Percentiles rank a stretch among this genome's conserved stretches.
These are phyloP conservation scores for Eptatretus burgeri DNA, from an alignment of 2,113 vertebrate genomes.

Conservation along the genomic window DNA sequence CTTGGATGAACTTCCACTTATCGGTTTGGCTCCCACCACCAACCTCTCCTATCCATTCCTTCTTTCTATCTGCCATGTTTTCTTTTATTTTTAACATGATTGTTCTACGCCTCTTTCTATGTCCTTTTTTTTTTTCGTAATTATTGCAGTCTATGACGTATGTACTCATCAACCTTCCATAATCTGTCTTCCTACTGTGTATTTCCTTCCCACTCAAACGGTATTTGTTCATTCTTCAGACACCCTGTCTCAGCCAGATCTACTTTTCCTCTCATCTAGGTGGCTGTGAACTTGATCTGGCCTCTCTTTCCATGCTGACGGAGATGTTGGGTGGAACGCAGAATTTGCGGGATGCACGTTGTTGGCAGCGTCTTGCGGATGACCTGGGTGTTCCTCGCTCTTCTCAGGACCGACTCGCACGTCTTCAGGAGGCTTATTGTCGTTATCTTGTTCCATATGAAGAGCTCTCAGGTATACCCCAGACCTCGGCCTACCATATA, in stretches of 20 bases:
- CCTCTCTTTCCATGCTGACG: conserved; percentile 84
- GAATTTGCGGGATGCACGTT: conserved; percentile 99
- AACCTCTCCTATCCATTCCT: no score
- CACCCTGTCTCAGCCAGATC: no score
- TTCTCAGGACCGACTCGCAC: conserved; percentile 90
- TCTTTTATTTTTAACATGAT: no score
- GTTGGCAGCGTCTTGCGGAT: conserved; percentile 93
- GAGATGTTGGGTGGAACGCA: conserved; percentile 99
- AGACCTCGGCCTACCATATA: no score
- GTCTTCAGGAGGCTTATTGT: conserved; percentile 93
- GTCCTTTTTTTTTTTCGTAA: no score
- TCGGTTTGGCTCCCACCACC: conserved; percentile 30
- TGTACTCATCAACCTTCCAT: no score
- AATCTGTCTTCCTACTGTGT: no score
- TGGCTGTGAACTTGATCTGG: conserved; percentile 92
- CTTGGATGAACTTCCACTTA: conserved; percentile 92
- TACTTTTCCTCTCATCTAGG: conserved; percentile 16
- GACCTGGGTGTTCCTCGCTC: conserved; percentile 78
- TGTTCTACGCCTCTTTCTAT: no score
- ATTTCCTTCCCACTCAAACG: no score
- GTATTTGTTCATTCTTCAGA: no score
- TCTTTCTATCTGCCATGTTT: no score
- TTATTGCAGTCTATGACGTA: no score
- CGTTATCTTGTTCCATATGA: conserved; percentile 95
- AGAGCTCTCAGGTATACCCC: conserved; percentile 27